These are phyloP conservation scores for Tragelaphus oryx DNA, from an alignment of 2,797 vertebrate species.

Conservation along the genomic window DNA sequence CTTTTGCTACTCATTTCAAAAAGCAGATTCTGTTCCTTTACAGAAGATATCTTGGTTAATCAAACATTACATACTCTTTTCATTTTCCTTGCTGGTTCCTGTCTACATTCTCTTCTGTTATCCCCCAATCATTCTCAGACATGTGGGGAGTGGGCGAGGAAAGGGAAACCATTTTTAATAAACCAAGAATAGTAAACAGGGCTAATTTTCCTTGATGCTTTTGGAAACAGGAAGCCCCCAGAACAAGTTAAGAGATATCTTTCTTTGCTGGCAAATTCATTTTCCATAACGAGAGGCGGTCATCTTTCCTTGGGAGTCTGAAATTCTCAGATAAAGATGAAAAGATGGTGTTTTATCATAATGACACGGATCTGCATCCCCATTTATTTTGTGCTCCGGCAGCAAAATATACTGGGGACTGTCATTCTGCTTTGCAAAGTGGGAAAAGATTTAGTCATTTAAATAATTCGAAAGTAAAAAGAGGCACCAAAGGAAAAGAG, in stretches of 20 bases:
- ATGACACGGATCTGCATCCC: constrained; percentile 74
- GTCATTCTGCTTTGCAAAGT: constrained; percentile 72
- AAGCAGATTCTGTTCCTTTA: constrained; percentile 38
- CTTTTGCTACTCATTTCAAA: constrained; percentile 43
- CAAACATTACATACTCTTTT: constrained; percentile 61
- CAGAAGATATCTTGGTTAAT: constrained; percentile 56
- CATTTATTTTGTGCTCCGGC: constrained; percentile 77
- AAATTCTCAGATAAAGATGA: constrained; percentile 82
- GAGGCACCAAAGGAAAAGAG: constrained; percentile 65
- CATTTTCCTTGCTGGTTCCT: constrained; percentile 48
- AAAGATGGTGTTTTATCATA: constrained; percentile 79
- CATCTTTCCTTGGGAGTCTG: constrained; percentile 76
- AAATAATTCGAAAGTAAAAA: constrained; percentile 72
- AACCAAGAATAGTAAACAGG: constrained; percentile 74
- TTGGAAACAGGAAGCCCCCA: constrained; percentile 77
- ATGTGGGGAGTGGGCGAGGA: constrained; percentile 49
- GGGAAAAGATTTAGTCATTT: constrained; percentile 74
- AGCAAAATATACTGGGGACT: constrained; percentile 71
- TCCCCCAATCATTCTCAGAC: constrained; percentile 66
- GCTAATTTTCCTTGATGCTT: constrained; percentile 77
- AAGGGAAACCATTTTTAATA: constrained; percentile 71
- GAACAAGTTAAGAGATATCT: constrained; percentile 74
- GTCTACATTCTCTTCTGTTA: constrained; percentile 58
- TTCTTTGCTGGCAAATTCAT: constrained; percentile 75
- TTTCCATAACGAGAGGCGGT: constrained; percentile 77